Evolutionary conservation across 53 echinoderm and acorn worm species (phyloP), one percentile per base, ranked within the genome.

Genomic region (Paelopatides confundens): DNA sequence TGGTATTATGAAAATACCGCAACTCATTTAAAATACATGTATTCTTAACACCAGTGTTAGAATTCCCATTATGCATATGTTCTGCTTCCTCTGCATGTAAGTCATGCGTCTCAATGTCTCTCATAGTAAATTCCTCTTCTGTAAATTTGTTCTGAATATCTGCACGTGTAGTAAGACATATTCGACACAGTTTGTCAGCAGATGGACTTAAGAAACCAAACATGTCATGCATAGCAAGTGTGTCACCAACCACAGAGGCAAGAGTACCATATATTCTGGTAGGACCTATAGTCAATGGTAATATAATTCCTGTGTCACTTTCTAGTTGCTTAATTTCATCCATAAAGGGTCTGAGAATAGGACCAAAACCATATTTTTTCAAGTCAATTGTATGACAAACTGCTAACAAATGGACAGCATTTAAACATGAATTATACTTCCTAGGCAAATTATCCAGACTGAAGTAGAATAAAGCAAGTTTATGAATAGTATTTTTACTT

Each of bases 201-300:
- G 94, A 92, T 48, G 90, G 94, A 66, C 92, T 90, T 38, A 94
- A 17, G 47, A 89, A 94, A 11, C 90, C 87, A 9, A 94, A 74
- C 21, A 92, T 10, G 35, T 92, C 89, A 92, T 94, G 89, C 24
- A 71, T 79, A 76, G 94, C 94, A n/a, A 87, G 28, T 21, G 87
- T 31, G 66, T 94, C 94, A 13, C 71, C 94, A 71, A 71, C 66
- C 26, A 92, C 46, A 49, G 87, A 86, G 18, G 74, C 77, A 8
- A 92, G 63, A 8, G 87, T 90, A 28, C 82, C 92, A 87, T 79
- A 90, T 31, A 92, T 26, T 35, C 50, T 29, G 10, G 37, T 39
- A 67, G 2, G 31, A 21, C 12, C 24, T 27, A 13, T 7, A 13
- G 13, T 14, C 15, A 13, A 24, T 35, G 27, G 11, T 12, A 94